Evolutionary conservation across 1,140 invertebrate genomes (phyloP), one percentile per base, ranked within the genome.

Genomic region (Probaryconus sp.): DNA sequence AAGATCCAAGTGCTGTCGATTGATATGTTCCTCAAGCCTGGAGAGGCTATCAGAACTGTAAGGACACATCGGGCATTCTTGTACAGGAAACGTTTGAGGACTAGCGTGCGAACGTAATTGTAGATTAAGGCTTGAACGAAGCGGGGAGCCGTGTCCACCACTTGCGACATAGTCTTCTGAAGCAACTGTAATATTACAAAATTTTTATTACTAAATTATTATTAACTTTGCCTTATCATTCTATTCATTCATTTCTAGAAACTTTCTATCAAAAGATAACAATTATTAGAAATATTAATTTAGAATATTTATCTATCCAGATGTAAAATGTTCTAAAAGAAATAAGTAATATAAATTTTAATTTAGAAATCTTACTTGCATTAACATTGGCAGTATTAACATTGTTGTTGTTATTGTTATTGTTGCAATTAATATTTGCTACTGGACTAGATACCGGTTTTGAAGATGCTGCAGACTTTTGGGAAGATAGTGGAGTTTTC

Each of bases 1-100:
- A 21, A 95, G 87, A 87, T 96, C 95, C 87, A 96, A 94, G 85
- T 97, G 95, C 77, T 91, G 90, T 47, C 92, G 88, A 83, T 96
- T 96, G 77, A 97, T 94, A 87, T 97, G 95, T 76, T 94, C 93
- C 85, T 95, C 92, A 38, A 96, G 87, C 73, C 92, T 91, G 33
- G 89, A 86, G 0, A 94, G 92, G 85, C 91, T 94, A 77, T 91
- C 90, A 69, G 93, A 93, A 74, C 88, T 92, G 83, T 93, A 94
- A 73, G 92, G 91, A 89, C 95, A 96, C 83, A 96, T 90, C 13
- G 94, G 93, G 87, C 95, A 96, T 85, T 92, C 80, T 78, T 85
- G 84, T 65, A 85, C 77, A 74, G 79, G 82, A 76, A 51, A 58
- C 68, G 79, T 81, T 77, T 87, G 88, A 35, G 84, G 82, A 42